A percentile compares a stretch with the other conserved stretches of the same genome.
Conservation (phyloP, 2,888 invertebrate genomes). For the Troides aeacus region DNA sequence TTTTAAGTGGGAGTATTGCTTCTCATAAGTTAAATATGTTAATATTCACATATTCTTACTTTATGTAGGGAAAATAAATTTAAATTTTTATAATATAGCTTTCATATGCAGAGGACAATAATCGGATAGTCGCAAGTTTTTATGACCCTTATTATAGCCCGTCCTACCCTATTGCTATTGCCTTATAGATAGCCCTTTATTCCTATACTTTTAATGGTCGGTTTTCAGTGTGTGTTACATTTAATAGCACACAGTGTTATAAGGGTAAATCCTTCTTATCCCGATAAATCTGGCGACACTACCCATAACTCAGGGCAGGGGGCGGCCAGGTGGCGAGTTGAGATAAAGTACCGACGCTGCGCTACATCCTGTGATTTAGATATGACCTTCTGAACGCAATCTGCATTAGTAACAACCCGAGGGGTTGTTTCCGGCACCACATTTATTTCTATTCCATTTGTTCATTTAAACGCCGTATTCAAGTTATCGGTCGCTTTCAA, state of each 20-base stretch:
- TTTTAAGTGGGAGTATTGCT: too few species aligned
- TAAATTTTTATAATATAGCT: too few species aligned
- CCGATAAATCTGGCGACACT: slow-evolving; percentile 38
- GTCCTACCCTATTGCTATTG: too few species aligned
- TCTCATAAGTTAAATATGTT: too few species aligned
- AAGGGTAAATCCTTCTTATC: slow-evolving; percentile 7
- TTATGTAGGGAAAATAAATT: too few species aligned
- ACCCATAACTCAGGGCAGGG: slow-evolving; percentile 36
- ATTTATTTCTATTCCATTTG: slow-evolving; percentile 37
- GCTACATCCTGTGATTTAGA: slow-evolving; percentile 70
- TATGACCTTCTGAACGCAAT: slow-evolving; percentile 73
- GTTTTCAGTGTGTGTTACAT: background rate
- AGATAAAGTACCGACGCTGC: slow-evolving; percentile 73
- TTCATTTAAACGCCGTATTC: slow-evolving; percentile 54
- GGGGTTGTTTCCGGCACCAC: slow-evolving; percentile 36
- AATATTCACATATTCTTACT: too few species aligned
- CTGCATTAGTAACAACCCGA: slow-evolving; percentile 64
- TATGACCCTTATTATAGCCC: too few species aligned
- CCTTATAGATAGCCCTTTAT: too few species aligned
- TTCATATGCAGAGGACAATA: too few species aligned
- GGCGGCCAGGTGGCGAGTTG: slow-evolving; percentile 67
- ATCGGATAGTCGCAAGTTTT: too few species aligned
- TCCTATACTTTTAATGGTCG: too few species aligned
- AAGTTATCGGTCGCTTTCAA: slow-evolving; percentile 34
- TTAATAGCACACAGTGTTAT: slow-evolving; percentile 1